Evolutionary conservation across 2,888 invertebrate species (phyloP).

Genomic region (Conops quadrifasciatus): DNA sequence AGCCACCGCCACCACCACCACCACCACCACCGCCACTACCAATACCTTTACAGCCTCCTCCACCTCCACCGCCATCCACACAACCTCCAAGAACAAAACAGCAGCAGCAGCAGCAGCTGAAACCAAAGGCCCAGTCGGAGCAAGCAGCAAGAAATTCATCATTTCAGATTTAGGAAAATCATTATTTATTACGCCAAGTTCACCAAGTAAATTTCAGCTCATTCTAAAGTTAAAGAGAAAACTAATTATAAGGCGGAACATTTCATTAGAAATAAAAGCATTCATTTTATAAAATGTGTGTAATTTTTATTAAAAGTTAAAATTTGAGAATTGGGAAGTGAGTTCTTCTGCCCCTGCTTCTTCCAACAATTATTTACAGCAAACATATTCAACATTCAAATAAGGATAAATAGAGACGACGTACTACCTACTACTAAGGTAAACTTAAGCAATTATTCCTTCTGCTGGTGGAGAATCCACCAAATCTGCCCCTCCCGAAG

Average conservation of each 20-base stretch:
- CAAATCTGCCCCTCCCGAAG: too few relatives aligned
- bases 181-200: conserved; percentile 16
- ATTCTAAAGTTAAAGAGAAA: conserved; percentile 20
- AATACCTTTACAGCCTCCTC: conserved; percentile 32
- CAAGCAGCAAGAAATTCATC: conserved; percentile 6
- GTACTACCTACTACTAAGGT: too few relatives aligned
- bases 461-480: too few relatives aligned
- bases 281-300: conserved; percentile 28
- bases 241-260: not conserved
- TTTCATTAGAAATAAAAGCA: conserved; percentile 25
- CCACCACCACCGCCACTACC: conserved; percentile 44
- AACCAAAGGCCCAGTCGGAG: conserved; percentile 1
- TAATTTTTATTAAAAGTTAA: conserved; percentile 35
- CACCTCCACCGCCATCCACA: conserved; percentile 21
- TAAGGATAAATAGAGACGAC: not conserved
- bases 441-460: too few relatives aligned
- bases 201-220: conserved; percentile 36
- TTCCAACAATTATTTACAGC: conserved; percentile 30
- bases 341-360: conserved; percentile 16
- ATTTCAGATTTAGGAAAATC: conserved; percentile 20
- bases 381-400: conserved; percentile 10
- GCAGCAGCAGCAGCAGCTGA: conserved; percentile 4
- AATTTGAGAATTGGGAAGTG: conserved; percentile 18
- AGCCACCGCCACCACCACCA: conserved; percentile 43
- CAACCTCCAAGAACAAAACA: conserved; percentile 11